Conservation (phyloP, 2,797 vertebrate genomes). For the Eurystomus glaucurus region DNA sequence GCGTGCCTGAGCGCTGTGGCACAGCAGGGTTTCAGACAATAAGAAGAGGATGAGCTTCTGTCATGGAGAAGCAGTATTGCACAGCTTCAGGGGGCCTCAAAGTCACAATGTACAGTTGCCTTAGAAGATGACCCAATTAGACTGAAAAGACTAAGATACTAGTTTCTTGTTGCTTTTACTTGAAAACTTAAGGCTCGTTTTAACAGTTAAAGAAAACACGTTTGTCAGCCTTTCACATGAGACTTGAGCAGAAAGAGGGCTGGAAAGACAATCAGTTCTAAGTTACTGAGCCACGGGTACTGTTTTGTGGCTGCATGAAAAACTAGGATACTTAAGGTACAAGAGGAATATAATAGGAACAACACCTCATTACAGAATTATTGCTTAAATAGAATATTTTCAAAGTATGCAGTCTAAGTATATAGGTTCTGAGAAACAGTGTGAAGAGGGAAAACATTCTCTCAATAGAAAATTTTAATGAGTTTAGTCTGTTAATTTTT, state of each 20-base stretch:
- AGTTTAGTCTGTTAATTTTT: background rate
- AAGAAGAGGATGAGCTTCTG: background rate
- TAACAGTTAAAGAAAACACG: background rate
- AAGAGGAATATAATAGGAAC: background rate
- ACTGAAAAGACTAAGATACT: background rate
- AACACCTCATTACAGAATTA: background rate
- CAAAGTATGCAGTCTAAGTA: background rate
- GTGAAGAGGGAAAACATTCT: background rate
- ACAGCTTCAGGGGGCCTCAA: background rate
- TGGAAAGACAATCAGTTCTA: background rate
- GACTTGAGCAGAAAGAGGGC: background rate
- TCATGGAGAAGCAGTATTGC: background rate
- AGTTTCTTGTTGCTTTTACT: background rate
- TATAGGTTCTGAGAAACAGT: background rate
- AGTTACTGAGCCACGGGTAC: background rate
- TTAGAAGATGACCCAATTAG: constrained; percentile 18
- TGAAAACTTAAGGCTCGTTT: background rate
- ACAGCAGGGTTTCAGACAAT: background rate
- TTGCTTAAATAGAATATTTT: background rate
- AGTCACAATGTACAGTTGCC: background rate
- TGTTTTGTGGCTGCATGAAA: background rate
- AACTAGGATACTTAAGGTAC: background rate
- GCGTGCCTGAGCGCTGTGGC: fast-evolving
- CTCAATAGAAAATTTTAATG: background rate
- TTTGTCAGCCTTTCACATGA: background rate